These are phyloP conservation scores for Crotalus helleri DNA, from an alignment of 2,113 vertebrate species.

Conservation along the genomic window DNA sequence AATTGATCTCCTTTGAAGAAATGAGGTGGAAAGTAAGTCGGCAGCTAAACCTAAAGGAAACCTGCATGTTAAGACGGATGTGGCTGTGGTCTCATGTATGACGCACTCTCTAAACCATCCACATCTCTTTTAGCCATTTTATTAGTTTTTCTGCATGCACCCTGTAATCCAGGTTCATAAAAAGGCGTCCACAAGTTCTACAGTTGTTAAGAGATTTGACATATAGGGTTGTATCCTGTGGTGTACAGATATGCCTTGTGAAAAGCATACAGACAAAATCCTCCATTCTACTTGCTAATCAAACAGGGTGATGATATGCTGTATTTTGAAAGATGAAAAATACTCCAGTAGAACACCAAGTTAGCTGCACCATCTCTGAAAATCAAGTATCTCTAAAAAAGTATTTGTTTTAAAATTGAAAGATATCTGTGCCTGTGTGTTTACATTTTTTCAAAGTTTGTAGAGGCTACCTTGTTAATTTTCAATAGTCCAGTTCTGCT, in stretches of 20 bases:
- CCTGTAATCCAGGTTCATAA: not conserved
- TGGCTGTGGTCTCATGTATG: not conserved
- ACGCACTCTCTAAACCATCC: not conserved
- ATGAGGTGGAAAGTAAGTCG: not conserved
- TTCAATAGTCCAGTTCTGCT: not conserved
- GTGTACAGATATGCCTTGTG: not conserved
- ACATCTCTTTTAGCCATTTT: not conserved
- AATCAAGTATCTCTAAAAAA: not conserved
- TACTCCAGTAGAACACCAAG: not conserved
- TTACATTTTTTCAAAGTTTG: not conserved
- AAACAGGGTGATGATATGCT: not conserved
- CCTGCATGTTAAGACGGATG: not conserved
- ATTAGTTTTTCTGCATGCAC: not conserved
- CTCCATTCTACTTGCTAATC: not conserved
- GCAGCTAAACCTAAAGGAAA: not conserved
- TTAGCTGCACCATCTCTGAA: not conserved
- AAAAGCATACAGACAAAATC: not conserved
- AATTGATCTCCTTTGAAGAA: not conserved
- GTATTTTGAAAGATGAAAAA: not conserved
- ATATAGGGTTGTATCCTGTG: not conserved
- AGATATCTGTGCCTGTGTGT: not conserved
- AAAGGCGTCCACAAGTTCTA: not conserved
- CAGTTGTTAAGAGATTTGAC: not conserved
- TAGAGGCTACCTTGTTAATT: not conserved
- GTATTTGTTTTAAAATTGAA: not conserved